Evolutionary conservation across 2,888 invertebrate species (phyloP), one percentile per base, ranked within the genome.

Genomic region (Stenodema calcarata): DNA sequence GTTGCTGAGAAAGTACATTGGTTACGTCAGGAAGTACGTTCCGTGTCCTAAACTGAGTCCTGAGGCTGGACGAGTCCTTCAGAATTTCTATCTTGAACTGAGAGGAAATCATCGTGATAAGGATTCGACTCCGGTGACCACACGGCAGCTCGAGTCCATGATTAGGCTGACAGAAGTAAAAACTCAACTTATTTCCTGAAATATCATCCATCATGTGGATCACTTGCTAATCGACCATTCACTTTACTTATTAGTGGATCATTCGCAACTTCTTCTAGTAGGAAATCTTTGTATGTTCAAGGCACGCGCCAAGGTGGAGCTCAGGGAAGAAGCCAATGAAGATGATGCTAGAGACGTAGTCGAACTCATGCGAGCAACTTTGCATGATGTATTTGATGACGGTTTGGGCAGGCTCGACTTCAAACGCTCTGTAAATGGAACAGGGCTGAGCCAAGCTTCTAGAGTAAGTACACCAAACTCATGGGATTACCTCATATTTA

Each of bases 21-120:
- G 96, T 0, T 99, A 98, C 91, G 96, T 98, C 0, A 94, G 95
- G 88, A 95, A 96, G 91, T 97, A 96, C 91, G 96, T 98, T 0
- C 88, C 89, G 9, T 94, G 95, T 89, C 98, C 98, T 0, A 93
- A 93, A 90, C 92, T 98, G 23, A 94, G 94, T 47, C 91, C 91
- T 0, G 95, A 94, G 83, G 98, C 98, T 1, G 94, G 94, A 2
- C 91, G 92, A 87, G 92, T 94, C 0, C 91, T 98, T 28, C 94
- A 95, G 91, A 92, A 94, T 12, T 98, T 97, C 91, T 98, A 98
- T 91, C 92, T 97, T 83, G 93, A 95, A 89, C 92, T 98, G 50
- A 92, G 97, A 7, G 92, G 93, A 86, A 93, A 93, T 62, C 94
- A 95, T 89, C 94, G 95, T 89, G 93, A 92, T 4, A 92, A 92